These are phyloP conservation scores for Drosophila melanica DNA, from an alignment of 1,140 invertebrate genomes.

Conservation along the genomic window DNA sequence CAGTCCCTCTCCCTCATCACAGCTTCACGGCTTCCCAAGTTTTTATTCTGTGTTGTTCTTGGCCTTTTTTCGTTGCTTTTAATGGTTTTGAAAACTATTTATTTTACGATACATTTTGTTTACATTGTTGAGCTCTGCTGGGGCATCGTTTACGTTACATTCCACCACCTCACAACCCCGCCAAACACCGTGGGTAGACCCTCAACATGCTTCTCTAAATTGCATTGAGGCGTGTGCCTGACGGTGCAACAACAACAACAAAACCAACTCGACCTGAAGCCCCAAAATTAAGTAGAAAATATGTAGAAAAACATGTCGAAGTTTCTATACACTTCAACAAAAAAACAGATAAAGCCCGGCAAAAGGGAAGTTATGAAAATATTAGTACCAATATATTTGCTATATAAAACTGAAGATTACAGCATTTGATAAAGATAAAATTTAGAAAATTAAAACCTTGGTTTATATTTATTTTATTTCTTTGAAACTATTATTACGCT, in stretches of 20 bases:
- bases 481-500: neutral
- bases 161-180: neutral
- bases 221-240: slow-evolving; percentile 56
- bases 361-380: too few relatives aligned
- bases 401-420: too few relatives aligned
- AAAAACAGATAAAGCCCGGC: too few relatives aligned
- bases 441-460: too few relatives aligned
- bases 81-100: slow-evolving; percentile 72
- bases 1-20: slow-evolving; percentile 8
- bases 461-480: neutral
- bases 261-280: slow-evolving; percentile 13
- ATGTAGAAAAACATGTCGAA: neutral
- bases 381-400: too few relatives aligned
- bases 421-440: neutral
- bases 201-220: slow-evolving; percentile 67
- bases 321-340: slow-evolving; percentile 5
- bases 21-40: slow-evolving; percentile 25
- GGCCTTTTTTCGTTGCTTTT: slow-evolving; percentile 23
- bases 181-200: slow-evolving; percentile 19
- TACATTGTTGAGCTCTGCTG: slow-evolving; percentile 50
- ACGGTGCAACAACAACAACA: slow-evolving; percentile 19
- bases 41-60: slow-evolving; percentile 13
- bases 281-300: slow-evolving; percentile 8
- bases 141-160: slow-evolving; percentile 32
- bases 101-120: slow-evolving; percentile 74